Conservation (phyloP, 2,797 vertebrate species). For the Cynodonichthys magdalenae region DNA sequence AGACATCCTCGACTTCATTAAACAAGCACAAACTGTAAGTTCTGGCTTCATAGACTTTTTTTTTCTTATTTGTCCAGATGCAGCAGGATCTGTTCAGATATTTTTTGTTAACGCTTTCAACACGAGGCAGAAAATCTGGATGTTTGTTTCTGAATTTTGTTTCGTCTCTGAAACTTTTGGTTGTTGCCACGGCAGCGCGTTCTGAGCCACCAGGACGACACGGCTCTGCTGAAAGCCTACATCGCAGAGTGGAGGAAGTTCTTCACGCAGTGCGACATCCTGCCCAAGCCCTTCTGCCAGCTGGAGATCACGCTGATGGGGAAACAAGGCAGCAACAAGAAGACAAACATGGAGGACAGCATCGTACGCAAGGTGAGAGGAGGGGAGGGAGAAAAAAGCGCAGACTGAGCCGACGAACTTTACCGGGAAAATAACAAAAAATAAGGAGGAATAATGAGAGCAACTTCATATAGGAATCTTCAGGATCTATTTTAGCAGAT, state of each 20-base stretch:
- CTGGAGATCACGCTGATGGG: constrained; percentile 92
- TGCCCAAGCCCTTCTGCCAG: constrained; percentile 98
- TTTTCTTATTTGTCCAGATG: background rate
- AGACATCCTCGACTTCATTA: constrained; percentile 98
- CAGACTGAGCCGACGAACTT: too few species aligned
- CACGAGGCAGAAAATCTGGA: too few species aligned
- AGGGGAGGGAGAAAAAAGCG: constrained; percentile 66
- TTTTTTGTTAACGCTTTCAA: too few species aligned
- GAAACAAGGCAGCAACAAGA: constrained; percentile 95
- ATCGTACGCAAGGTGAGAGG: constrained; percentile 93
- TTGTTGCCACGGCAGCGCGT: constrained; percentile 83
- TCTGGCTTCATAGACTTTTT: background rate
- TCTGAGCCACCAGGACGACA: constrained; percentile 97
- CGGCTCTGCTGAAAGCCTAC: constrained; percentile 95
- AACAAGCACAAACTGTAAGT: constrained; percentile 91
- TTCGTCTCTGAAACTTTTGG: background rate
- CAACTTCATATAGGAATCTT: too few species aligned
- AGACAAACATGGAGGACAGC: constrained; percentile 96
- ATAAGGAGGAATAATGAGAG: background rate
- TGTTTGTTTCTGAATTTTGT: too few species aligned
- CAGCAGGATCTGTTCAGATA: background rate
- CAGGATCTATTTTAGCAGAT: too few species aligned
- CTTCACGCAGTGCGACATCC: constrained; percentile 97
- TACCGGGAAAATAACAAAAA: background rate
- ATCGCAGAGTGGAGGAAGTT: constrained; percentile 99